phyloP scores from a whole-genome alignment of 2,888 invertebrate genomes.

The Trissonchulus latispiculum region DNA sequence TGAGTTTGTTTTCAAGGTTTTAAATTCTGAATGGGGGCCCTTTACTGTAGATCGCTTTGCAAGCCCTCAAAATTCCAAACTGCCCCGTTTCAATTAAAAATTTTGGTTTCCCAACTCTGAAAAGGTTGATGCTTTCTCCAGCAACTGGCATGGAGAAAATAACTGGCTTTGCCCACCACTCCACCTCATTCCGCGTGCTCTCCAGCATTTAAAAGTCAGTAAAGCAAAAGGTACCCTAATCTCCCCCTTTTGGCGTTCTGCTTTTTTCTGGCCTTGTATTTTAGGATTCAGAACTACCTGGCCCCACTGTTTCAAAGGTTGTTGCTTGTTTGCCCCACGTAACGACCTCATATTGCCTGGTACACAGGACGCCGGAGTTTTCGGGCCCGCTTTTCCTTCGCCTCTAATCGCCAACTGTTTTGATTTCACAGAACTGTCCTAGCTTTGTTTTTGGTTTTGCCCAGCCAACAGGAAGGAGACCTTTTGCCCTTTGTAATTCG shows the following conservation, averaged over 20 bases:
- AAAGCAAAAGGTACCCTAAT: not conserved
- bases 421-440: too few relatives aligned
- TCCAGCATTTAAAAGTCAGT: not conserved
- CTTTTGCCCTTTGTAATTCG: too few relatives aligned
- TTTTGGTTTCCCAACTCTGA: not conserved
- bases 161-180: not conserved
- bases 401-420: too few relatives aligned
- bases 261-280: conserved; percentile 7
- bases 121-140: not conserved
- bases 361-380: too few relatives aligned
- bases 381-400: too few relatives aligned
- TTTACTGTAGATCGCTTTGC: conserved; percentile 1
- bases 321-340: too few relatives aligned
- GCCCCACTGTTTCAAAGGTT: too few relatives aligned
- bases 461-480: too few relatives aligned
- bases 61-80: not conserved
- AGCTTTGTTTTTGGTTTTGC: too few relatives aligned
- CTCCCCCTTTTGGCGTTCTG: not conserved
- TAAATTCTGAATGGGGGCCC: not conserved
- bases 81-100: conserved; percentile 2
- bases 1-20: not conserved
- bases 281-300: too few relatives aligned
- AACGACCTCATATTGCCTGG: too few relatives aligned
- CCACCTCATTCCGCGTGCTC: not conserved
- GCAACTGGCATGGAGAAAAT: not conserved